Evolutionary conservation across 2,888 invertebrate species (phyloP).

Genomic region (Agrilus cyanescens): DNA sequence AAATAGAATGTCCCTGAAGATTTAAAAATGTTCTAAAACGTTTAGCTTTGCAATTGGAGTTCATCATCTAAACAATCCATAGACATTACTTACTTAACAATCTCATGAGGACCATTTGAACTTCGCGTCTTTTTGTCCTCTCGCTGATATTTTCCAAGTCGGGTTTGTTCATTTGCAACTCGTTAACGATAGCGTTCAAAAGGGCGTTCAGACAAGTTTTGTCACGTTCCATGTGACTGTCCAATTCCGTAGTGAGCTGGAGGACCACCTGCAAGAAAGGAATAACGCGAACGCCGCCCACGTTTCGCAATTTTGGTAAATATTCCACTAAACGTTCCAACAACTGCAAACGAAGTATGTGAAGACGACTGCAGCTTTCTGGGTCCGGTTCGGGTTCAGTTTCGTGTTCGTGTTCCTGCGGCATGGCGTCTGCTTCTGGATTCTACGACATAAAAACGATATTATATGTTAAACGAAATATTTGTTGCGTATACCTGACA

Average conservation of each 20-base stretch:
- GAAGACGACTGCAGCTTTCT: constrained; percentile 41
- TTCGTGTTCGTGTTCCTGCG: constrained; percentile 25
- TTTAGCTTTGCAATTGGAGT: too few relatives aligned
- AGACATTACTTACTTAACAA: constrained; percentile 56
- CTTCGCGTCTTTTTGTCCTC: constrained; percentile 67
- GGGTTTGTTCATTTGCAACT: constrained; percentile 54
- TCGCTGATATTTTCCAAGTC: constrained; percentile 43
- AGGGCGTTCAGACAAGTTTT: constrained; percentile 64
- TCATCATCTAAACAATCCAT: not conserved
- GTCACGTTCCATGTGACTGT: constrained; percentile 73
- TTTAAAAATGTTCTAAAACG: too few relatives aligned
- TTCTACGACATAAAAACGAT: constrained; percentile 11
- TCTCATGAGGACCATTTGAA: constrained; percentile 78
- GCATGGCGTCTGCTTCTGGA: constrained; percentile 23
- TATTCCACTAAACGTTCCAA: constrained; percentile 67
- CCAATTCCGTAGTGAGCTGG: constrained; percentile 81
- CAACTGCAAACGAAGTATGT: constrained; percentile 56
- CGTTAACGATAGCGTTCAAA: constrained; percentile 58
- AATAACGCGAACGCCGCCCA: constrained; percentile 76
- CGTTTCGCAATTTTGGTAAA: constrained; percentile 59
- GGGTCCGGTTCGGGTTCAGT: constrained; percentile 27
- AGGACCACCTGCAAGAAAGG: constrained; percentile 87
- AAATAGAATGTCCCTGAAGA: not conserved
- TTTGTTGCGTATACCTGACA: constrained; percentile 28
- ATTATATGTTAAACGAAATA: constrained; percentile 4